Evolutionary conservation across 2,888 invertebrate species (phyloP), one percentile per base, ranked within the genome.

Genomic region (Anodontia alba): DNA sequence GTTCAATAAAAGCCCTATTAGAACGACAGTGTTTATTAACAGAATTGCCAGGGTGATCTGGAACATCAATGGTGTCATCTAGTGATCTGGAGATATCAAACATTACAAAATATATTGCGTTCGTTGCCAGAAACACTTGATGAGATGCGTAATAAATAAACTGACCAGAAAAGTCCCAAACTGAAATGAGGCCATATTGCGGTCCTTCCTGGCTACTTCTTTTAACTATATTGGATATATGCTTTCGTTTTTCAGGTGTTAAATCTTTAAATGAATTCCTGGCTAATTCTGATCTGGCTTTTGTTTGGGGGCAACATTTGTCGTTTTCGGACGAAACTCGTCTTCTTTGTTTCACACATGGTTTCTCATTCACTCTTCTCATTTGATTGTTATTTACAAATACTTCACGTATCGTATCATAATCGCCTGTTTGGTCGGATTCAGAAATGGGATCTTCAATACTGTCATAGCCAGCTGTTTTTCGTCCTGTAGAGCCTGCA

Each of bases 81-180:
- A 67, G 17, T 33, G 31, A 31, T 23, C 17, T 67, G 8, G 67
- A 67, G 17, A 67, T 17, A 20, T 73, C 68, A 23, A 77, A 54
- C 0, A 77, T 67, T 5, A 77, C 29, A 12, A 72, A 26, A 51
- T 77, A 73, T 29, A 77, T 51, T 42, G 77, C 77, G 23, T 77
- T 71, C 26, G 26, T 77, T 46, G 77, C 71, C 66, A 70, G 72
- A 42, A 77, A 73, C 29, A 77, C 62, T 33, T 77, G 72, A 29
- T 77, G 72, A 15, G 77, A 72, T 15, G 77, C 71, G 49, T 73
- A 67, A 29, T 73, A 77, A 10, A 77, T 73, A 20, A 29, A 71
- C 67, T 77, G 72, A n/a, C 77, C 77, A 15, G 54, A 72, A 67
- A 77, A 72, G n/a, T 77, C 77, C 77, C 77, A 77, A 42, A 77